These are phyloP conservation scores for Chionis minor DNA, from an alignment of 2,113 vertebrate species.

Conservation along the genomic window DNA sequence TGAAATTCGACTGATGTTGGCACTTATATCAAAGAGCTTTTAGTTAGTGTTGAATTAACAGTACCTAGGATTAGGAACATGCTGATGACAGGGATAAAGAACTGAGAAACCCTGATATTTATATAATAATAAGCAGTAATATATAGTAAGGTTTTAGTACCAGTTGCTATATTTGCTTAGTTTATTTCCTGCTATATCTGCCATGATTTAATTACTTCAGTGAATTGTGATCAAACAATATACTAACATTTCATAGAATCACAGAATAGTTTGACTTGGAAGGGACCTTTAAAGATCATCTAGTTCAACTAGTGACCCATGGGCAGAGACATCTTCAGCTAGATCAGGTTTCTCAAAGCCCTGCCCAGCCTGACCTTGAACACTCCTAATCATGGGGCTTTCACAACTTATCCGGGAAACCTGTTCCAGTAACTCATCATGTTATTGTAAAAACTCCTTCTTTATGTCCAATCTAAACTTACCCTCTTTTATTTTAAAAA, in stretches of 20 bases:
- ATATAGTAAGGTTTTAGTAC: not conserved
- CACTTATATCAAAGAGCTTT: not conserved
- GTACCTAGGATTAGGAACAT: not conserved
- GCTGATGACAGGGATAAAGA: not conserved
- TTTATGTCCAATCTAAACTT: not conserved
- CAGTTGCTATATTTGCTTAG: not conserved
- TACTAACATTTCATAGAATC: not conserved
- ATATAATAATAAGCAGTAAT: not conserved
- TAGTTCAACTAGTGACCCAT: accelerated
- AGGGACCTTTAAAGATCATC: not conserved
- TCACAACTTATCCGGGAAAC: not conserved
- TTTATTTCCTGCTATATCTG: not conserved
- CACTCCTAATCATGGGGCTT: accelerated
- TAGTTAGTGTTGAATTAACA: not conserved
- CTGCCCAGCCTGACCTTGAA: not conserved
- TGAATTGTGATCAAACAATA: not conserved
- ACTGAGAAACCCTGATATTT: not conserved
- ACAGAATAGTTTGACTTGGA: not conserved
- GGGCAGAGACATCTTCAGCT: not conserved
- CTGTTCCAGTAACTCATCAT: not conserved
- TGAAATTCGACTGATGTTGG: not conserved
- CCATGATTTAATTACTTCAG: not conserved
- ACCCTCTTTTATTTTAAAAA: not conserved
- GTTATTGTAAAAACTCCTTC: not conserved
- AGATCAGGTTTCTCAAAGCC: not conserved